Percentiles rank a stretch among this genome's conserved stretches.
These are phyloP conservation scores for Rutilus rutilus DNA, from an alignment of 2,113 vertebrate genomes.

Conservation along the genomic window DNA sequence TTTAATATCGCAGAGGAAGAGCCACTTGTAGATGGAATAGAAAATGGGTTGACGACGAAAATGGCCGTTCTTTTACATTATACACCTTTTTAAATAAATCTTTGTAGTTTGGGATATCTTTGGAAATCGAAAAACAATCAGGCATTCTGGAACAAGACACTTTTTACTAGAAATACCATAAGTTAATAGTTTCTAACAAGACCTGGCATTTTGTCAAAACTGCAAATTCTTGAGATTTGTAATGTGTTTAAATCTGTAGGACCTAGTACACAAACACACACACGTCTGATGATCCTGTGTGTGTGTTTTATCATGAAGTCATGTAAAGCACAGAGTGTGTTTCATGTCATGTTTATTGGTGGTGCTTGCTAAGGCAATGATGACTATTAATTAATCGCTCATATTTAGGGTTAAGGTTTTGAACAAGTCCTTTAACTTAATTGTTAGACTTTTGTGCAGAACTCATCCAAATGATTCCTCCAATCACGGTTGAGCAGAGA, in stretches of 20 bases:
- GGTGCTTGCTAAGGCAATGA: background rate
- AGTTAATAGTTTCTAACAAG: background rate
- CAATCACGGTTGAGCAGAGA: background rate
- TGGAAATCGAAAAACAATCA: background rate
- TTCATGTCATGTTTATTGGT: background rate
- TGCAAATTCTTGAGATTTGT: background rate
- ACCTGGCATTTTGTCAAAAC: background rate
- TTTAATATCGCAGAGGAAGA: slow-evolving; percentile 65
- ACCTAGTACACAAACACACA: background rate
- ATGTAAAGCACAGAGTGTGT: background rate
- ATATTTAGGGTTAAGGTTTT: background rate
- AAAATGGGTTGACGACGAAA: slow-evolving; percentile 20
- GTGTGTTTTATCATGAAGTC: background rate
- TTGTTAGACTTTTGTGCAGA: background rate
- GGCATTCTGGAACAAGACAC: background rate
- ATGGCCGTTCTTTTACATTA: background rate
- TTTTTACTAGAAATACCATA: background rate
- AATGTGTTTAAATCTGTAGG: background rate
- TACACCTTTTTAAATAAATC: slow-evolving; percentile 1
- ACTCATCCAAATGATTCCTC: background rate
- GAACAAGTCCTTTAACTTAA: background rate
- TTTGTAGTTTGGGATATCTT: slow-evolving; percentile 28
- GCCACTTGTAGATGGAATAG: slow-evolving; percentile 57
- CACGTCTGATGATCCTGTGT: background rate
- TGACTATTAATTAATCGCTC: background rate